phyloP scores from a whole-genome alignment of 92 coral and sea anemone genomes.

The Epizoanthus rinbou region DNA sequence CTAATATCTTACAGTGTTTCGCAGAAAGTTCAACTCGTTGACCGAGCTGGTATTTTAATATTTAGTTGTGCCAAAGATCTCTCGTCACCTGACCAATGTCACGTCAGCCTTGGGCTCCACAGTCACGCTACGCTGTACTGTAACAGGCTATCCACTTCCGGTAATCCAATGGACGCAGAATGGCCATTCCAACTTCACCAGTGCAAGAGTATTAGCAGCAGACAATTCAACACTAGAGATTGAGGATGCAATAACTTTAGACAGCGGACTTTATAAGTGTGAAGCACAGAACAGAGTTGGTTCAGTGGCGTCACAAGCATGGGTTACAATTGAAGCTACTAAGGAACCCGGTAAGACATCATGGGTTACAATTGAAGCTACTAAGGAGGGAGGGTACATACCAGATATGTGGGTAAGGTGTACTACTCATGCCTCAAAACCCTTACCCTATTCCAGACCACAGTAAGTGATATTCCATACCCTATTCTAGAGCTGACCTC shows the following conservation, averaged over 20 bases:
- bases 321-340: neutral
- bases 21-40: no score
- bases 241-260: neutral
- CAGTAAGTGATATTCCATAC: no score
- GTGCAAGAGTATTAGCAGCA: neutral
- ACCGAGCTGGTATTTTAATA: neutral
- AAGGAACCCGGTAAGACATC: neutral
- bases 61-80: neutral
- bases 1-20: no score
- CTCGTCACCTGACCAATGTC: neutral
- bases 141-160: neutral
- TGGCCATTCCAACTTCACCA: neutral
- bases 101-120: neutral
- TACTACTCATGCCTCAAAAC: no score
- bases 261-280: neutral
- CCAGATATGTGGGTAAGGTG: no score
- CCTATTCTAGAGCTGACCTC: no score
- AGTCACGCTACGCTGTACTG: neutral
- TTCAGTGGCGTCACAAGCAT: neutral
- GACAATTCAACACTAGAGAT: neutral
- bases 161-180: neutral
- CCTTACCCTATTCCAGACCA: no score
- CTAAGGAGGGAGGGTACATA: neutral
- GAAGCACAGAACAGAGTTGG: slow-evolving; percentile 5
- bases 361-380: neutral